phyloP scores from a whole-genome alignment of 2,113 vertebrate species.

The Blennius ocellaris region DNA sequence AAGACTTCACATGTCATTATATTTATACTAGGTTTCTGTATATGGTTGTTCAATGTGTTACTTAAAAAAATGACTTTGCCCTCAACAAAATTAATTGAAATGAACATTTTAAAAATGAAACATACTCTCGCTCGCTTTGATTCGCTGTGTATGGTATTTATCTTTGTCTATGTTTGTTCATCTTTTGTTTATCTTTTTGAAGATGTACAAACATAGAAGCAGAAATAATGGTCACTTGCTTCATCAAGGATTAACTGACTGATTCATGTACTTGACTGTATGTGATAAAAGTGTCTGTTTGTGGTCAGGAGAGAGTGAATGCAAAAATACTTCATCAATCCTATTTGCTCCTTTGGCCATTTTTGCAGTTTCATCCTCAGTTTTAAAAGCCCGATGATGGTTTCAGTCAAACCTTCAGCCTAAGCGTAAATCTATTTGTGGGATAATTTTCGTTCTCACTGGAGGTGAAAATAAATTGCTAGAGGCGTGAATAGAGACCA shows the following conservation, averaged over 20 bases:
- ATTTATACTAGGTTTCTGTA: too few relatives aligned
- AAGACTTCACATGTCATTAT: too few relatives aligned
- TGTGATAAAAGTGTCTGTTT: constrained; percentile 3
- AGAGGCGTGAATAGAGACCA: constrained; percentile 34
- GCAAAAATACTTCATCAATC: constrained; percentile 9
- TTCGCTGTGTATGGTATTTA: too few relatives aligned
- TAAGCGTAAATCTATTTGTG: constrained; percentile 54
- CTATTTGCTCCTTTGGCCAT: constrained; percentile 18
- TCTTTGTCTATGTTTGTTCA: too few relatives aligned
- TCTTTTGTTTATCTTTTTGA: too few relatives aligned
- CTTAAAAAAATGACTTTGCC: too few relatives aligned
- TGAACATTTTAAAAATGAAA: too few relatives aligned
- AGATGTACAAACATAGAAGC: too few relatives aligned
- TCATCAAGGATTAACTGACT: background rate
- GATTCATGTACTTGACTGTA: background rate
- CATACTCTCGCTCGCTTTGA: too few relatives aligned
- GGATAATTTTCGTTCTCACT: constrained; percentile 57
- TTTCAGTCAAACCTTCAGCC: constrained; percentile 51
- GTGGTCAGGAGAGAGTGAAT: constrained; percentile 2
- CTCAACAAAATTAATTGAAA: too few relatives aligned
- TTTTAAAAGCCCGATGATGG: constrained; percentile 47
- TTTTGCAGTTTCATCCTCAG: constrained; percentile 31
- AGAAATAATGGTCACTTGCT: background rate
- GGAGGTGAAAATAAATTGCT: constrained; percentile 62
- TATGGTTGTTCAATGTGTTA: too few relatives aligned